Base-by-base conservation (phyloP, 2,113 vertebrate species). In the Semnornis frantzii region DNA sequence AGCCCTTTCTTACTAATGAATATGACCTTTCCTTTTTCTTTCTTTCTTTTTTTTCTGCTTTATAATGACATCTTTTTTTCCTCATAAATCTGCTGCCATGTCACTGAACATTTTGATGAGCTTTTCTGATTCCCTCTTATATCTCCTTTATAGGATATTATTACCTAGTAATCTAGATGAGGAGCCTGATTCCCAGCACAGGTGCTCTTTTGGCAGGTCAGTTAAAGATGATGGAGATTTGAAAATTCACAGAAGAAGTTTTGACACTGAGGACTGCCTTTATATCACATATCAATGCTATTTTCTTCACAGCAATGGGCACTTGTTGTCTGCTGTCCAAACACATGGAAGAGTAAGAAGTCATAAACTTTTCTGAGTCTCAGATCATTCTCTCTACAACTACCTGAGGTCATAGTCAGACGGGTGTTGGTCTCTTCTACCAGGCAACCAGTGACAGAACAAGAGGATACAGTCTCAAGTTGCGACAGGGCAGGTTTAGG, bases 31-130 rank as follows among this genome's bases (percentile, higher is more conserved):
- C 20, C 1, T 46, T 57, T 79, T 63, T 92, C 92, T 87, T 18
- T 1, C 39, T 55, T 87, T 78, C 37, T 14, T 52, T 24, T 21
- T 42, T 42, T 42, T 42, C 63, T 58, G 69, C 33, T 77, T 82
- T 94, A 34, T 94, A 93, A 92, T 94, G 93, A 92, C 34, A 74
- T 83, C 73, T 85, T 84, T 92, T 90, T 89, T 89, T 87, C 15
- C 83, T 87, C 92, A 92, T 96, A 95, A 95, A 96, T 94, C 94
- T 96, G 72, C 93, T 88, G 89, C 55, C 89, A 76, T 90, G 92
- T 90, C 93, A 95, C 37, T 2, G 93, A 94, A 82, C 90, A 90
- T 62, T 90, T 84, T 93, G 94, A 95, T 95, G 93, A 95, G 92
- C 78, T 95, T 94, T 93, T 85, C 94, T 87, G 90, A 92, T 92